Base-by-base conservation (phyloP, 2,113 vertebrate species). In the Hypocryptadius cinnamomeus region DNA sequence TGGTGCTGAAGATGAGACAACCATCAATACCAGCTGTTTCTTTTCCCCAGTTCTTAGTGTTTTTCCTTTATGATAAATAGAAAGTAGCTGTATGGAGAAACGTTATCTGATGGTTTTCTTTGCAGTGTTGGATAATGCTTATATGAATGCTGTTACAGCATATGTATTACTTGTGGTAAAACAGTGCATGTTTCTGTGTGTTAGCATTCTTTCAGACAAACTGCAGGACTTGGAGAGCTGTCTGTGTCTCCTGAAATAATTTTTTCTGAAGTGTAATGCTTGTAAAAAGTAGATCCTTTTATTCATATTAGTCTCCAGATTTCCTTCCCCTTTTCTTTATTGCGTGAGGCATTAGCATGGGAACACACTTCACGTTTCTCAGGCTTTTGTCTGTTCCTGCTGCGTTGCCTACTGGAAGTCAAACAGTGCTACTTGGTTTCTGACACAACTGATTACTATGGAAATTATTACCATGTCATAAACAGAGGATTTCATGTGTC, bases 401-500 rank as follows among this genome's bases (percentile, higher is more conserved):
- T 80, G 92, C 91, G 63, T 96, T 93, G 88, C 95, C 90, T 94
- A 35, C 93, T 94, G 91, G 93, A 95, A 96, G 70, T 89, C 59
- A 51, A 91, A 90, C 53, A 74, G 76, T 87, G 66, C 81, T 90
- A 28, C 48, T 95, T 87, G 82, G 64, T 87, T 92, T 91, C 96
- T 94, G 94, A 89, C 91, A 94, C 74, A 92, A 61, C 96, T 97
- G 96, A 97, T 97, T 96, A 96, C 94, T 93, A 54, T 93, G 94
- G 95, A 93, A 95, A 94, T 96, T 96, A 95, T 97, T 96, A 94
- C 92, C 40, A 72, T 97, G 95, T 97, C 95, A 95, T 95, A 95
- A 93, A 90, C 81, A 96, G 96, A 94, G 87, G 95, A 96, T 94
- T 94, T 93, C 35, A 30, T 13, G 83, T 95, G 77, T 94, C 37